These are phyloP conservation scores for Chaenogobius annularis DNA, from an alignment of 2,113 vertebrate genomes.

Conservation along the genomic window DNA sequence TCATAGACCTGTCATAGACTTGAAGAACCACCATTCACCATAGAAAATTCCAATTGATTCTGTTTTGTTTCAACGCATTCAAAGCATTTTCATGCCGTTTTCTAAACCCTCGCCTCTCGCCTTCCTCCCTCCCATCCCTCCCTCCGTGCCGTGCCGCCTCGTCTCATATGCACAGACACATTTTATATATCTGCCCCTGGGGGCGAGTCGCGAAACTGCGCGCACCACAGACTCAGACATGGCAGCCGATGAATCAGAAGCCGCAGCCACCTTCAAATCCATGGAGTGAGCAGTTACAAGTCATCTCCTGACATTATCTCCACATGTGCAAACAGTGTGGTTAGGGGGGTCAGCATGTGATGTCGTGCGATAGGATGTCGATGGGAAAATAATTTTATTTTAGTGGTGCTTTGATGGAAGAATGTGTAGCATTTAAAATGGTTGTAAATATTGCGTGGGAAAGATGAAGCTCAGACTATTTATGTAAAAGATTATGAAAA, in stretches of 20 bases:
- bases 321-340: slow-evolving; percentile 12
- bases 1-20: too few species aligned
- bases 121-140: background rate
- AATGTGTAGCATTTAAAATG: background rate
- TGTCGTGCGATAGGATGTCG: background rate
- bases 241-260: slow-evolving; percentile 39
- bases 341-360: background rate
- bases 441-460: background rate
- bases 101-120: background rate
- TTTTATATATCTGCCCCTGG: slow-evolving; percentile 36
- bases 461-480: background rate
- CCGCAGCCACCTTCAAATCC: slow-evolving; percentile 40
- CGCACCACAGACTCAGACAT: slow-evolving; percentile 31
- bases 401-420: background rate
- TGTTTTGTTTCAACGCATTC: background rate
- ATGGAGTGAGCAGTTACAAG: slow-evolving; percentile 20
- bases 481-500: too few species aligned
- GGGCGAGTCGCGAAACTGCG: slow-evolving; percentile 19
- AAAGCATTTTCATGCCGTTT: slow-evolving; percentile 1
- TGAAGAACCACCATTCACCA: background rate
- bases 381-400: background rate
- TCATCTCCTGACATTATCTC: slow-evolving; percentile 14
- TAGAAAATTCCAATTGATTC: background rate
- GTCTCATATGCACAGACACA: slow-evolving; percentile 31
- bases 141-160: background rate